Conservation (phyloP, 2,888 invertebrate species). For the Xanthia icteritia region DNA sequence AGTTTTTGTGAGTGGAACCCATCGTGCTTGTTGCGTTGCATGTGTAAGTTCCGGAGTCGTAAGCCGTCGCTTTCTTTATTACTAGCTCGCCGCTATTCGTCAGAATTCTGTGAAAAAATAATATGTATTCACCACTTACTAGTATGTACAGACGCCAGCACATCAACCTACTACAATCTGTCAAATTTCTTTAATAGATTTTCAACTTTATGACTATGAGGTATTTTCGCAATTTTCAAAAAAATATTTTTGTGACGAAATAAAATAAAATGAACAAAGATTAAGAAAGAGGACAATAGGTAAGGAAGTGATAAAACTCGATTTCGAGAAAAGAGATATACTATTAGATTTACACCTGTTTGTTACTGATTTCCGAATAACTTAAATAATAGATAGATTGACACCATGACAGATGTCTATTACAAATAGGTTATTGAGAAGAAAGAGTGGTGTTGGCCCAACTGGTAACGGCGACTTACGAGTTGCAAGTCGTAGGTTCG, state of each 20-base stretch:
- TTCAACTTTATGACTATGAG: too few relatives aligned
- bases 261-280: neutral
- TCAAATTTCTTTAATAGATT: too few relatives aligned
- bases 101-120: constrained; percentile 73
- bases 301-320: neutral
- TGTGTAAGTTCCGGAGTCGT: constrained; percentile 82
- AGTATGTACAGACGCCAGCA: too few relatives aligned
- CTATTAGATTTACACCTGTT: neutral
- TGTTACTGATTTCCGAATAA: neutral
- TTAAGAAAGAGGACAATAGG: neutral
- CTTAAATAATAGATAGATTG: neutral
- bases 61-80: constrained; percentile 74
- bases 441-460: too few relatives aligned
- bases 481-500: too few relatives aligned
- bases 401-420: too few relatives aligned
- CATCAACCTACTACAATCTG: too few relatives aligned
- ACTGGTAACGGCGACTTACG: too few relatives aligned
- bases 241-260: neutral
- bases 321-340: neutral
- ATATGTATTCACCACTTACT: neutral
- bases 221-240: neutral
- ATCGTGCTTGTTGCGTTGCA: constrained; percentile 83
- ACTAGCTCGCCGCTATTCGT: constrained; percentile 73
- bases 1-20: constrained; percentile 82
- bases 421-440: too few relatives aligned